Base-by-base conservation (phyloP, 2,113 vertebrate species). In the Rissa tridactyla region DNA sequence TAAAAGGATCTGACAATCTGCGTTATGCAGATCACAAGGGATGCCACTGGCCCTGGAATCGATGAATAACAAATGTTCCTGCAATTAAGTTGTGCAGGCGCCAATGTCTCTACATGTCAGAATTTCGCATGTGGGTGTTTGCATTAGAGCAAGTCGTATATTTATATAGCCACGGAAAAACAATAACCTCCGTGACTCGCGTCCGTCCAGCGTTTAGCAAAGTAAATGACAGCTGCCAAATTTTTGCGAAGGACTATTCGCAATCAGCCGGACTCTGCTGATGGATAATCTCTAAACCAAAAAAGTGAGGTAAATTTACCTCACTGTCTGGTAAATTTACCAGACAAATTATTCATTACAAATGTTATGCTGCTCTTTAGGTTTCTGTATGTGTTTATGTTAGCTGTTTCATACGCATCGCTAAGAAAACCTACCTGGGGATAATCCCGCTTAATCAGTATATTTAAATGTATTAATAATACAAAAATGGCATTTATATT, bases 121-220 rank as follows among this genome's bases (percentile, higher is more conserved):
- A 49, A 82, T 94, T 89, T 86, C 70, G 60, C 20, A 57, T 70
- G 36, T 73, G 81, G 66, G n/a, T 89, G 75, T 95, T 94, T 92
- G 86, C 55, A 27, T 80, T 52, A 61, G 46, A 77, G 25, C 54
- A 83, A 78, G 58, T 82, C 0, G 0, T 55, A 5, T 46, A 52
- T 89, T 89, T 84, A 70, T 75, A 13, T 17, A 73, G 54, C 51
- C n/a, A 27, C 0, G 0, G 32, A 78, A 86, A 15, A 94, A 17
- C 71, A 86, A 18, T 49, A 78, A 88, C n/a, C 60, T 94, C 62
- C 0, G 0, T 77, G 51, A 77, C 75, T 94, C 7, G 3, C 32
- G 68, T 77, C 49, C 65, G n/a, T 86, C 47, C 68, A 27, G 68
- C 8, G 1, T 12, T 89, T 65, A 85, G 81, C 55, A 83, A 73